Base-by-base conservation (phyloP, 2,797 vertebrate species). In the Rousettus madagascariensis region DNA sequence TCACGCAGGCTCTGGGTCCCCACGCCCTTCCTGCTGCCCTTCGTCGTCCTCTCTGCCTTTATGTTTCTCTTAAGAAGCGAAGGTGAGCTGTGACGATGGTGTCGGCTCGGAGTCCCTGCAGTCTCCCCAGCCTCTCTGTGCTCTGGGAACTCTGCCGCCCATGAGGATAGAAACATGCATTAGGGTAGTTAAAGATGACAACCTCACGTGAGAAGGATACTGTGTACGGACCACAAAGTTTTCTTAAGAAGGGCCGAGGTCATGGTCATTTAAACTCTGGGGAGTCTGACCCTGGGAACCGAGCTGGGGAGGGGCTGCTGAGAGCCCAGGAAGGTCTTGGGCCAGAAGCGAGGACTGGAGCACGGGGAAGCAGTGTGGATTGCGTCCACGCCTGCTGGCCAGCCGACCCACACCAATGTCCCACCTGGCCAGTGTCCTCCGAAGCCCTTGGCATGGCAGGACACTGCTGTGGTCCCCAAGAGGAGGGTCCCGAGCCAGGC, bases 71-170 rank as follows among this genome's bases (percentile, higher is more conserved):
- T 53, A 77, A 49, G 80, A 53, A n/a, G 9, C 33, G 5, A 22
- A 41, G 13, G 12, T 46, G 46, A 51, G 68, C 11, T 11, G 26
- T 41, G 16, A 49, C 15, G 15, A 5, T 17, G 46, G 36, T 33
- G 10, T 4, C 5, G 53, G 46, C n/a, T 59, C 71, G 33, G 38
- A 3, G n/a, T 16, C 74, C 19, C 36, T 22, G 36, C 26, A 2
- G 1, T 53, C 36, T 26, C 24, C 65, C 46, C 19, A 8, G 36
- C 49, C 9, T 49, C 36, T 30, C 63, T 41, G 69, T 49, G 65
- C 69, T 95, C 96, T 30, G 38, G 79, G 57, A 66, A 68, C 82
- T 13, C 2, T 88, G 92, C 96, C 86, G 87, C 38, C 96, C 71
- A 38, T 5, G 12, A 17, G 72, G 86, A 59, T 43, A 16, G 82